Evolutionary conservation across 1,140 invertebrate genomes (phyloP), one percentile per base, ranked within the genome.

Genomic region (Ceratosolen fusciceps): DNA sequence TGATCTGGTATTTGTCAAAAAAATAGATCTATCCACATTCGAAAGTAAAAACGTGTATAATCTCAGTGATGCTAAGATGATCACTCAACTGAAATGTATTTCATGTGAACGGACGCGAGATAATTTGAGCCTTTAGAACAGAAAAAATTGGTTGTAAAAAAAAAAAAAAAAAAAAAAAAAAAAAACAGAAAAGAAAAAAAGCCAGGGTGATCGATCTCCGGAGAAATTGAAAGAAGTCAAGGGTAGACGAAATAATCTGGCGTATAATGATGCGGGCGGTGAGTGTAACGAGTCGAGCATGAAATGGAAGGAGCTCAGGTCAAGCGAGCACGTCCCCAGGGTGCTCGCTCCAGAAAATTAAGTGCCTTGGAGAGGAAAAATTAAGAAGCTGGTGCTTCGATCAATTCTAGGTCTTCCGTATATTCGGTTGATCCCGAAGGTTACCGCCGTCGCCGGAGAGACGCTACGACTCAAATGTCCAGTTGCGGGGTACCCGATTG

Each of bases 371-470:
- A 43, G 12, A 52, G 21, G 31, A 37, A 65, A 62, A n/a, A 65
- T 24, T 24, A 16, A 8, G 16, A 12, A 65, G 60, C 7, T 12
- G 1, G n/a, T 34, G 67, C 0, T 47, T 70, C n/a, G n/a, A n/a
- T n/a, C n/a, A n/a, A n/a, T 21, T 43, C 47, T 85, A 96, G 96
- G 96, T 85, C 92, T 95, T 82, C 96, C 96, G 0, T 96, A 95
- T 86, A 95, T 97, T 62, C 91, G 96, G 60, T 91, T 94, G 19
- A 96, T 97, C 87, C 93, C 94, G 1, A 96, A 96, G 88, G 93
- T 97, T 65, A 96, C 96, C 34, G 96, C 95, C 1, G 95, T 97
- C 8, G 95, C 96, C 1, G 95, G 95, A 47, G 94, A 96, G 86
- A 93, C 92, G 68, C 90, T 97, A 71, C 92, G 93, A 62, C 90